Evolutionary conservation across 1,140 invertebrate species (phyloP), one percentile per base, ranked within the genome.

Genomic region (Ceratosolen fusciceps): DNA sequence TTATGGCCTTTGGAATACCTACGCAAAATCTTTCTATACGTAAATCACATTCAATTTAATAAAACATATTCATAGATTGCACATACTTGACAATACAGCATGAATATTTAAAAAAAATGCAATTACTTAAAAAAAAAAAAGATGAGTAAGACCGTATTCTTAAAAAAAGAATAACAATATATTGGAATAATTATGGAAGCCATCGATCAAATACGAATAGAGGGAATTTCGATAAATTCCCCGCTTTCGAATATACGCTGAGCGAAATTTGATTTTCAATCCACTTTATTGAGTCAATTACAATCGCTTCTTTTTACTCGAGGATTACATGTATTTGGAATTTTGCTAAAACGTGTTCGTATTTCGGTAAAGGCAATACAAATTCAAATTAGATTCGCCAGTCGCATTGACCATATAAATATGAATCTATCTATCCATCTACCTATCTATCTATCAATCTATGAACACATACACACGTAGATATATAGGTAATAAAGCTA

Each of bases 351-450:
- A 58, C 37, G 43, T n/a, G 56, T n/a, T 70, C 26, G 67, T 29
- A 16, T 76, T 68, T 68, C 74, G 74, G 74, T 76, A 76, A 76
- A 76, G 34, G 62, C 65, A 77, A 77, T 77, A 77, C 62, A 77
- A 77, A 77, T 77, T 77, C 74, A 77, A 77, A 77, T 77, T 52
- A 76, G 74, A 37, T 52, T 65, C 39, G n/a, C n/a, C 72, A 8
- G 37, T 2, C 21, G 47, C 29, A 26, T 52, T 24, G 26, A 68
- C 76, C 49, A 52, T 54, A n/a, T 43, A 43, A 39, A 52, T 52
- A 19, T 52, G 21, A 76, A 78, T 81, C 77, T 77, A 74, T 39
- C 31, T 60, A 29, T 70, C 8, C 39, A 49, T 19, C 10, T 10
- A n/a, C 47, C 26, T 54, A n/a, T 21, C 4, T 31, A 24, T 73